A percentile compares a stretch with the other conserved stretches of the same genome.
Conservation (phyloP, 2,888 invertebrate genomes). For the Cantharis lateralis region DNA sequence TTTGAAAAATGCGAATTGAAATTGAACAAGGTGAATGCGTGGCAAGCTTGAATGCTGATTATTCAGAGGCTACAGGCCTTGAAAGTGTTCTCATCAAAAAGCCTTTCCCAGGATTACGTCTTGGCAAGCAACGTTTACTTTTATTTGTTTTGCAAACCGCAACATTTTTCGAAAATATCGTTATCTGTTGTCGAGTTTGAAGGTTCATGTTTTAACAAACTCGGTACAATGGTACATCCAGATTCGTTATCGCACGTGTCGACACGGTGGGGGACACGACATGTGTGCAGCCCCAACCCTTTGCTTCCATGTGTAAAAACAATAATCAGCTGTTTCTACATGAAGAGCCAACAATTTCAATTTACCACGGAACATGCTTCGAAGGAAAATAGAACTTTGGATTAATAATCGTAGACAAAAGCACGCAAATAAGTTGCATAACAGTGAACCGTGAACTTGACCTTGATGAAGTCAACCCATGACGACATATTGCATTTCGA, state of each 20-base stretch:
- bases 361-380: neutral
- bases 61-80: neutral
- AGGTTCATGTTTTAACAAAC: neutral
- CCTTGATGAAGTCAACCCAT: slow-evolving; percentile 33
- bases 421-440: slow-evolving; percentile 25
- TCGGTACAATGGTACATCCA: neutral
- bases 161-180: neutral
- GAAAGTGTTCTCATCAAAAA: neutral
- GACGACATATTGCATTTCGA: slow-evolving; percentile 24
- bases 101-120: neutral
- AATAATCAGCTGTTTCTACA: slow-evolving; percentile 15
- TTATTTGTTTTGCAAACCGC: neutral
- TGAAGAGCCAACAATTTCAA: neutral
- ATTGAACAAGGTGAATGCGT: neutral
- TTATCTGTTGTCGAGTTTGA: neutral
- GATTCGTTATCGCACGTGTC: slow-evolving; percentile 12
- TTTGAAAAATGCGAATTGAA: neutral
- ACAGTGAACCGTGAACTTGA: slow-evolving; percentile 34
- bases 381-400: neutral
- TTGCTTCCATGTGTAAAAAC: slow-evolving; percentile 2
- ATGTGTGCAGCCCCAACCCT: slow-evolving; percentile 15
- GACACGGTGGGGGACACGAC: slow-evolving; percentile 20
- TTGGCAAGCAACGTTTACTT: neutral
- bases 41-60: neutral
- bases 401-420: slow-evolving; percentile 25